Base-by-base conservation (phyloP, 2,797 vertebrate genomes). In the Carcharodon carcharias region DNA sequence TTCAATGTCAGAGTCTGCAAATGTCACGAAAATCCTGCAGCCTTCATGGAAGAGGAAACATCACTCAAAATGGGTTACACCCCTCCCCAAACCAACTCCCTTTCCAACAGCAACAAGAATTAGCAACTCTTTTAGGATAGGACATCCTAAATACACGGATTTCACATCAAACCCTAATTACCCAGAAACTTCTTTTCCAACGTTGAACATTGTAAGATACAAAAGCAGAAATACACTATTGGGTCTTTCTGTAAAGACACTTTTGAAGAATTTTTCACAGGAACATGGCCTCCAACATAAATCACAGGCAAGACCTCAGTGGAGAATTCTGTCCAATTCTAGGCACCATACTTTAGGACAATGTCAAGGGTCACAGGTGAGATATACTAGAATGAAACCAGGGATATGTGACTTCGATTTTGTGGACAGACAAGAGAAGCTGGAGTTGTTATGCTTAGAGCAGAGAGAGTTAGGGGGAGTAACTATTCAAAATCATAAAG, bases 11-110 rank as follows among this genome's bases (percentile, higher is more conserved):
- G 45, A 95, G 45, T 26, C 67, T 50, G 94, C 63, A 56, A 95
- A 69, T 95, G 67, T 73, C 65, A 35, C 35, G 94, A 94, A 95
- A 73, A 95, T 95, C 94, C 67, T 54, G 56, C 56, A 56, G 88
- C 54, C 54, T 91, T 58, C 28, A 50, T 18, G 67, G 28, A 65
- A 67, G n/a, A 23, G 63, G 56, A 54, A 56, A 8, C 94, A 5
- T 95, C 67, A 71, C 45, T 71, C 40, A 45, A 94, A 71, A 21
- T 4, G 12, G 31, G 18, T 28, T 50, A 5, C 5, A 18, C 40
- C 40, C 40, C 92, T 45, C 45, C 50, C 14, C 67, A 31, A 12
- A 95, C 61, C 35, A 7, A 5, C 35, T 11, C 18, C 61, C 58
- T 58, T 61, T 26, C 21, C n/a, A 45, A 40, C n/a, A 45, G 3